Evolutionary conservation across 92 coral and sea anemone species (phyloP).

Genomic region (Umimayanthus kanabou): DNA sequence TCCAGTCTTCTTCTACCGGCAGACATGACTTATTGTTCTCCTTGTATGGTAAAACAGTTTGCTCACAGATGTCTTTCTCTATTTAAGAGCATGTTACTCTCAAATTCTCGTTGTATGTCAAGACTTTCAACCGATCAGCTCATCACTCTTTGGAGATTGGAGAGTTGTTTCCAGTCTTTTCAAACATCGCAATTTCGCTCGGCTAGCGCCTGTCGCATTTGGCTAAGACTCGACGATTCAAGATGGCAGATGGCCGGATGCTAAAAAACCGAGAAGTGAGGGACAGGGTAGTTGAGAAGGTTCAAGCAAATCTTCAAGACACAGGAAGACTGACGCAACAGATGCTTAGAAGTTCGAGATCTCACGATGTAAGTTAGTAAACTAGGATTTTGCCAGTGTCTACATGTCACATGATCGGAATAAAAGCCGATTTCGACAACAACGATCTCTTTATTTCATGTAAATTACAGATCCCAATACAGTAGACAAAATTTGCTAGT

Average conservation of each 20-base stretch:
- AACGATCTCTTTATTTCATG: no score
- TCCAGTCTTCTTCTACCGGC: constrained; percentile 91
- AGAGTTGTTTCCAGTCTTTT: constrained; percentile 23
- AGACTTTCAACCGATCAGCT: neutral
- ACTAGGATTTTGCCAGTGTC: no score
- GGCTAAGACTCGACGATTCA: neutral
- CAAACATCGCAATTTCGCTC: neutral
- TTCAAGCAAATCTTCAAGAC: constrained; percentile 71
- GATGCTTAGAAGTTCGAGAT: constrained; percentile 73
- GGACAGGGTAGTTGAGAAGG: constrained; percentile 69
- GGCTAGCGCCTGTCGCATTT: constrained; percentile 7
- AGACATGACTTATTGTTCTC: constrained; percentile 62
- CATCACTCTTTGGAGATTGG: neutral
- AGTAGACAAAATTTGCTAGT: no score
- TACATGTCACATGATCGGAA: no score
- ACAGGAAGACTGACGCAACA: constrained; percentile 81
- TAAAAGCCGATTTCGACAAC: no score
- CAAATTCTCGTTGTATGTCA: no score
- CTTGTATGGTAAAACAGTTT: neutral
- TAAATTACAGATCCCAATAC: no score
- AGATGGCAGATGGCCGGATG: constrained; percentile 57
- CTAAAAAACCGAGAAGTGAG: constrained; percentile 65
- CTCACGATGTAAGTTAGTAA: constrained; percentile 66
- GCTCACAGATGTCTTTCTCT: neutral
- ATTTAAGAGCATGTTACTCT: neutral